Evolutionary conservation across 2,888 invertebrate genomes (phyloP), one percentile per base, ranked within the genome.

Genomic region (Formica aserva): DNA sequence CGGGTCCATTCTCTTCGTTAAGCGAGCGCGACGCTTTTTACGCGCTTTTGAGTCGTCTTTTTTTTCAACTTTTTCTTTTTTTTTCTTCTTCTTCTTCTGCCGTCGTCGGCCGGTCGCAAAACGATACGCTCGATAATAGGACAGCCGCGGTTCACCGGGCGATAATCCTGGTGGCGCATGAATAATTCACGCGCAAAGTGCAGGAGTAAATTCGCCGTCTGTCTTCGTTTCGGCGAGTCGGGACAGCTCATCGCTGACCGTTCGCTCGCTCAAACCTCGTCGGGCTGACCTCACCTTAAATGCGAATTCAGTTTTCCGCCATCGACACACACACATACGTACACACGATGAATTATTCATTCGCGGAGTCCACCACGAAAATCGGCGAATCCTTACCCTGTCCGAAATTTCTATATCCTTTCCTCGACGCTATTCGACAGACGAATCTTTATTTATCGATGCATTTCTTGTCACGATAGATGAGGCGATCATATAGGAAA

Each of bases 201-300:
- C 89, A 90, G 83, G 88, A 86, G 86, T 86, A 89, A 89, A 91
- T 92, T 91, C 86, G 85, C 90, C 89, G 91, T 91, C 91, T 86
- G 90, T 92, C 91, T 91, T 81, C 90, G 91, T 86, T 92, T 91
- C 86, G 83, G 85, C 82, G 74, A 62, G 78, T 55, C 85, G 88
- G 86, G 89, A 86, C 86, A 86, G 71, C 78, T 45, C 22, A 22
- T 22, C 77, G 67, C 88, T 88, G 88, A 84, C 86, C 88, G 67
- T 18, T 60, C 41, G 8, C n/a, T 69, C 67, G 52, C 63, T 78
- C 67, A 71, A 78, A 74, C 71, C 26, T 65, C 85, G 80, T 82
- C n/a, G n/a, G 80, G 80, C 77, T 87, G 86, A 90, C 86, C 90
- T 88, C 88, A 65, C 76, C 89, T 90, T 85, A 85, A 86, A 86